Conservation (phyloP, 2,797 vertebrate species). For the Zonotrichia albicollis region DNA sequence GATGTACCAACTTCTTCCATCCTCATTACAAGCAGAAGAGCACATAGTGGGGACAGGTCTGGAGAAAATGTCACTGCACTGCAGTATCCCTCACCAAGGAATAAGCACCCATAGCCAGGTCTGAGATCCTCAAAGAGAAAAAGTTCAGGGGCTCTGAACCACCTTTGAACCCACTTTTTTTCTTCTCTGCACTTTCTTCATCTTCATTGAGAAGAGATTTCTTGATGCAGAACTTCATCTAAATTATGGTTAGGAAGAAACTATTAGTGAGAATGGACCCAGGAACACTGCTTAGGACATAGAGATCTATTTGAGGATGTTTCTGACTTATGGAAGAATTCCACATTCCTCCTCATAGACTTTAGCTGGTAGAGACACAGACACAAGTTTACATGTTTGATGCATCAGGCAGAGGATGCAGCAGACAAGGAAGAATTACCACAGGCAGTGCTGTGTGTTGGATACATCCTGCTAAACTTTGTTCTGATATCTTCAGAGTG, state of each 20-base stretch:
- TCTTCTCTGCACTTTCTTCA: not conserved
- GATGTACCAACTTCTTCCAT: not conserved
- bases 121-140: not conserved
- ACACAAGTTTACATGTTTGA: not conserved
- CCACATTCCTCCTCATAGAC: not conserved
- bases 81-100: not conserved
- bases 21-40: not conserved
- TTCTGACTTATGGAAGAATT: not conserved
- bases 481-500: not conserved
- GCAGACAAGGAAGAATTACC: not conserved
- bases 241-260: not conserved
- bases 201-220: not conserved
- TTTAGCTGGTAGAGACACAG: not conserved
- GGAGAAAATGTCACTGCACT: not conserved
- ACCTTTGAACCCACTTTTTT: not conserved
- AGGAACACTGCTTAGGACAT: rapidly evolving
- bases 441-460: not conserved
- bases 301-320: not conserved
- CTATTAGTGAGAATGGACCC: not conserved
- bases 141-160: not conserved
- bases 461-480: not conserved
- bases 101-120: not conserved
- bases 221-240: not conserved
- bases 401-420: not conserved
- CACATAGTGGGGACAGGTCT: not conserved